Percentiles rank a stretch among this genome's conserved stretches.
Conservation (phyloP, 2,888 invertebrate genomes). For the Toxonevra muliebris region DNA sequence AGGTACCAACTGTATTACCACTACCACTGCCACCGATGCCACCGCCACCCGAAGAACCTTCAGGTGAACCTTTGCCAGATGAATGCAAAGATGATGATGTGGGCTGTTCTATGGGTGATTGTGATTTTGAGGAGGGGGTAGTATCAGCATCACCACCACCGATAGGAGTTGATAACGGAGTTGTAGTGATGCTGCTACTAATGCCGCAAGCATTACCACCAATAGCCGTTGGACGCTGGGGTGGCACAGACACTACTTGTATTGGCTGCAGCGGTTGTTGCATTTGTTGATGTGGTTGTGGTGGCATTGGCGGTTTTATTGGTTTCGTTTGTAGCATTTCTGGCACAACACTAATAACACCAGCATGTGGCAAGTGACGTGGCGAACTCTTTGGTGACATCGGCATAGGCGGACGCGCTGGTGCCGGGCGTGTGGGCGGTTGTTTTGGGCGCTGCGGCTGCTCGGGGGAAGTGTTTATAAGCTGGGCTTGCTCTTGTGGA, state of each 20-base stretch:
- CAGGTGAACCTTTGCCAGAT: conserved; percentile 55
- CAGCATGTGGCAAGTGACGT: conserved; percentile 65
- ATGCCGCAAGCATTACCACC: conserved; percentile 18
- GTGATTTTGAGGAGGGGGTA: conserved; percentile 54
- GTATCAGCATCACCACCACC: conserved; percentile 7
- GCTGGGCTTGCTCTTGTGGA: conserved; percentile 55
- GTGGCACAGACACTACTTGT: conserved; percentile 37
- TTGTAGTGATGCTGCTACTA: background rate
- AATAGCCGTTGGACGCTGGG: conserved; percentile 47
- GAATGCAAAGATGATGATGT: conserved; percentile 50
- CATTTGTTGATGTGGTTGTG: conserved; percentile 53
- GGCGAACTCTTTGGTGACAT: conserved; percentile 68
- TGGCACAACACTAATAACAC: conserved; percentile 67
- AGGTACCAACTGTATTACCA: conserved; percentile 8
- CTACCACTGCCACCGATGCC: conserved; percentile 15
- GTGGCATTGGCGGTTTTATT: conserved; percentile 55
- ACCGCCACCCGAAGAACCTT: conserved; percentile 38
- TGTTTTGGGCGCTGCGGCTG: conserved; percentile 65
- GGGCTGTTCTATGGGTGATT: conserved; percentile 53
- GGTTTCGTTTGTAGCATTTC: conserved; percentile 54
- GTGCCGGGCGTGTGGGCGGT: conserved; percentile 68
- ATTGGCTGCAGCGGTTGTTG: conserved; percentile 49
- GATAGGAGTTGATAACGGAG: background rate
- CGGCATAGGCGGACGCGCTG: conserved; percentile 68
- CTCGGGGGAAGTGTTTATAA: conserved; percentile 67